These are phyloP conservation scores for Maniola hyperantus DNA, from an alignment of 2,888 invertebrate genomes.

Conservation along the genomic window DNA sequence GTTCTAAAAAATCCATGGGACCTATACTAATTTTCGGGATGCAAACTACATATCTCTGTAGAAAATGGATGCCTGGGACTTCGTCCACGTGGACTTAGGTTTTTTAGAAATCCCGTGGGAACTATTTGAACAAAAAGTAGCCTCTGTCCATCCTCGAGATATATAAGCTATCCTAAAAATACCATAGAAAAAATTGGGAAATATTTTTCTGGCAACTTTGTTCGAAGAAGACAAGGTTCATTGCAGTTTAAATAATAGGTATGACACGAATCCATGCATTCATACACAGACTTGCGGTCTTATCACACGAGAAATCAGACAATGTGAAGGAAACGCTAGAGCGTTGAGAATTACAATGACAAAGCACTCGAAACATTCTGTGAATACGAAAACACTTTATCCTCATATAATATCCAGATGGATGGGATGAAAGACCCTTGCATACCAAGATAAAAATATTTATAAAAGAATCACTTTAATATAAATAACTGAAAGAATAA, in stretches of 20 bases:
- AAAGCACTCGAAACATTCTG: conserved; percentile 17
- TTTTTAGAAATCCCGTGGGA: too few relatives aligned
- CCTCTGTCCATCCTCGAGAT: too few relatives aligned
- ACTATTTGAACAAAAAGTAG: too few relatives aligned
- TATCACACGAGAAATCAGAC: conserved; percentile 34
- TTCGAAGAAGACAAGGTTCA: not conserved
- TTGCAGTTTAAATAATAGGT: not conserved
- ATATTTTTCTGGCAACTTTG: not conserved
- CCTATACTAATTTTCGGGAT: too few relatives aligned
- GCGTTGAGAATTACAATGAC: conserved; percentile 33
- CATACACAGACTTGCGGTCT: conserved; percentile 18
- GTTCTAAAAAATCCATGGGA: too few relatives aligned
- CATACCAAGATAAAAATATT: conserved; percentile 20
- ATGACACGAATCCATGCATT: conserved; percentile 24
- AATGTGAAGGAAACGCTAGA: conserved; percentile 34
- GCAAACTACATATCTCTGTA: too few relatives aligned
- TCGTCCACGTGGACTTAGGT: too few relatives aligned
- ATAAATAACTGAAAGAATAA: too few relatives aligned
- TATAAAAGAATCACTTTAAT: too few relatives aligned
- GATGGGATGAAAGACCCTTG: conserved; percentile 17
- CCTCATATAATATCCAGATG: conserved; percentile 10
- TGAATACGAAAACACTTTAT: conserved; percentile 30
- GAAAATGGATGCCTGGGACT: too few relatives aligned
- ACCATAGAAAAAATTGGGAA: too few relatives aligned
- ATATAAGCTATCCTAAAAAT: too few relatives aligned